Evolutionary conservation across 2,797 vertebrate genomes (phyloP).

Genomic region (Trematocara caparti): DNA sequence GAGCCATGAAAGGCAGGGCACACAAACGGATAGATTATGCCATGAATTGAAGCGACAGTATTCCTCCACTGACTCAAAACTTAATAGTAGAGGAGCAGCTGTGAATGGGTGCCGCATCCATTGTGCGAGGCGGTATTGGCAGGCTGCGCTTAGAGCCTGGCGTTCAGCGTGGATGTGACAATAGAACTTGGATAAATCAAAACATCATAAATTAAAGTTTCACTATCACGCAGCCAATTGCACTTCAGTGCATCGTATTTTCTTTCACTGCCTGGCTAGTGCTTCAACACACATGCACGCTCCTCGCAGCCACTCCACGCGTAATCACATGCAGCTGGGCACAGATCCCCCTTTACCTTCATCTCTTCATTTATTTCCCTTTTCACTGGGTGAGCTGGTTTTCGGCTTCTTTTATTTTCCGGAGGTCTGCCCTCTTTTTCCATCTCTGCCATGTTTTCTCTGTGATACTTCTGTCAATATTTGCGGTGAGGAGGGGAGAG

Average conservation of each 20-base stretch:
- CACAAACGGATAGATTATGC: slow-evolving; percentile 18
- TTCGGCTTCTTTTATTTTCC: slow-evolving; percentile 98
- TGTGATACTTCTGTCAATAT: slow-evolving; percentile 90
- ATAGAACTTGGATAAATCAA: slow-evolving; percentile 39
- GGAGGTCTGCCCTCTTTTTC: slow-evolving; percentile 99
- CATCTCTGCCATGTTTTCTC: slow-evolving; percentile 98
- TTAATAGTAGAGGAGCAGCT: slow-evolving; percentile 34
- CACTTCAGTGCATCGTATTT: slow-evolving; percentile 69
- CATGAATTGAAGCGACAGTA: slow-evolving; percentile 1
- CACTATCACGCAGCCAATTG: slow-evolving; percentile 67
- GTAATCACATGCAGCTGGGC: slow-evolving; percentile 65
- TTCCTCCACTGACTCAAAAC: slow-evolving; percentile 37
- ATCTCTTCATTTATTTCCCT: slow-evolving; percentile 98
- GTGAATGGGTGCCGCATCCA: slow-evolving; percentile 60
- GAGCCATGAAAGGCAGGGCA: slow-evolving; percentile 50
- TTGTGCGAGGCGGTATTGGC: slow-evolving; percentile 44
- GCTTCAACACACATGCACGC: slow-evolving; percentile 79
- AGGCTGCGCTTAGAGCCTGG: slow-evolving; percentile 27
- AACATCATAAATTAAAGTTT: slow-evolving; percentile 67
- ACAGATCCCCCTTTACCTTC: slow-evolving; percentile 84
- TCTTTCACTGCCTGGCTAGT: slow-evolving; percentile 62
- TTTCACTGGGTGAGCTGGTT: slow-evolving; percentile 97
- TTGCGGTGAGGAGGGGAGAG: slow-evolving; percentile 70
- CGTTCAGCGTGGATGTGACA: slow-evolving; percentile 23
- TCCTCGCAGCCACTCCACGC: slow-evolving; percentile 67